Evolutionary conservation across 2,113 vertebrate genomes (phyloP), one percentile per base, ranked within the genome.

Genomic region (Phrynosoma blainvillii): DNA sequence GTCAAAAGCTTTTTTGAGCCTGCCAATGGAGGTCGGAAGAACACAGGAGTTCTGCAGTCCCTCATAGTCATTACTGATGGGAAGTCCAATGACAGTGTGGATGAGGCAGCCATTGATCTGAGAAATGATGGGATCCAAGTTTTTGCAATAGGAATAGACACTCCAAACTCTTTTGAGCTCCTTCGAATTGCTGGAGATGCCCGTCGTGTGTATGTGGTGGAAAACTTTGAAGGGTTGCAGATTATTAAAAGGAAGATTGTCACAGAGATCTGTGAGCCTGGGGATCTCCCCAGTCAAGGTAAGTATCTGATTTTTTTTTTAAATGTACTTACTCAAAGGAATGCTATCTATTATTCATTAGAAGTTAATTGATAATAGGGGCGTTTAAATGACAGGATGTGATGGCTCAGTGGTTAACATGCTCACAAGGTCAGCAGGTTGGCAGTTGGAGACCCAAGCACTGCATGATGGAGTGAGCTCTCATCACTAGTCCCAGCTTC

Each of bases 11-110:
- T 96, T 85, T 98, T 98, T 77, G 42, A 96, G 9, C 85, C 89
- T 5, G 91, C 81, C 0, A 89, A 47, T 0, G 97, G 98, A 2
- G 91, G 96, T 78, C 92, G 96, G 6, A 95, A 70, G 25, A 88
- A 87, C 13, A 76, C 32, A 0, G 78, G 77, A 2, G 84, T 97
- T 40, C 93, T 95, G 10, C 97, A 97, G 90, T 97, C 96, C 32
- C 94, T 98, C 71, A 84, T 98, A 23, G 91, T 98, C 79, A 97
- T 98, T 92, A 98, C 97, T 0, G 97, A 97, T 12, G 96, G 97
- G 0, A 84, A 91, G 0, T 97, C 97, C 0, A 23, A 91, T 13
- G 97, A 97, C 5, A 74, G 30, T 0, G 96, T 97, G 68, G 59
- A 87, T 3, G 87, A 93, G 0, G 85, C 95, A 1, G 96, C 96